Evolutionary conservation across 1,140 invertebrate species (phyloP).

Genomic region (Penaeus indicus): DNA sequence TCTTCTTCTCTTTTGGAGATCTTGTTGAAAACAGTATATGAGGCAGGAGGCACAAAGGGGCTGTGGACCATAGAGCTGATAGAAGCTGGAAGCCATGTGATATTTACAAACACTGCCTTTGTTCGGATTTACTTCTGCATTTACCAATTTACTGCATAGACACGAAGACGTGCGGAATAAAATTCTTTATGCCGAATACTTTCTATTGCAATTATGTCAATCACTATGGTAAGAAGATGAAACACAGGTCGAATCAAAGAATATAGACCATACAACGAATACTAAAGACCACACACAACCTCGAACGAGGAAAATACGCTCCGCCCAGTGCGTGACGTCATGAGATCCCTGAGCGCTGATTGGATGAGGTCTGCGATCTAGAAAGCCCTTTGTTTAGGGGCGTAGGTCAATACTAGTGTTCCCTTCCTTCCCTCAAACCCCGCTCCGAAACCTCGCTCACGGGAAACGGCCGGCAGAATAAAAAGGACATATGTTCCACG

Average conservation of each 20-base stretch:
- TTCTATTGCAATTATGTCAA: too few species aligned
- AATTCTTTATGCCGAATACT: too few species aligned
- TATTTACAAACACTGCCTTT: slow-evolving; percentile 53
- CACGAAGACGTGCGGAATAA: too few species aligned
- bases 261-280: too few species aligned
- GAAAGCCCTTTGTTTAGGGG: slow-evolving; percentile 60
- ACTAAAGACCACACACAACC: background rate
- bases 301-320: background rate
- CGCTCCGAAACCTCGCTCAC: background rate
- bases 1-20: slow-evolving; percentile 54
- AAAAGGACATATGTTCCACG: slow-evolving; percentile 60
- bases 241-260: too few species aligned
- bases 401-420: slow-evolving; percentile 63
- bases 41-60: slow-evolving; percentile 54
- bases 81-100: slow-evolving; percentile 61
- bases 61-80: slow-evolving; percentile 57
- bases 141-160: too few species aligned
- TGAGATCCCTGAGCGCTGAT: background rate
- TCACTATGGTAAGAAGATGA: too few species aligned
- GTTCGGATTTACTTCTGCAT: background rate
- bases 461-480: slow-evolving; percentile 19
- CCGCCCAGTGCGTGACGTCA: slow-evolving; percentile 47
- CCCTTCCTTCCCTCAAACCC: slow-evolving; percentile 59
- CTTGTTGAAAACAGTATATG: slow-evolving; percentile 40
- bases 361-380: slow-evolving; percentile 58